Evolutionary conservation across 2,113 vertebrate genomes (phyloP).

Genomic region (Rattus norvegicus): GRCr8 NC_086024.1:68789501-68790000

Average conservation of each 20-base stretch:
- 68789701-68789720: conserved; percentile 4
- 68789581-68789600: conserved; percentile 78
- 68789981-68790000: neutral
- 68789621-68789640: conserved; percentile 50
- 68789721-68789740: neutral
- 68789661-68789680: conserved; percentile 73
- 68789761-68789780: conserved; percentile 24
- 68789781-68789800: conserved; percentile 31
- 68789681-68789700: conserved; percentile 59
- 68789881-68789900: neutral
- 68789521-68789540: conserved; percentile 73
- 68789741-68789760: conserved; percentile 57
- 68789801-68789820: conserved; percentile 32
- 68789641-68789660: conserved; percentile 63
- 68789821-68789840: conserved; percentile 32
- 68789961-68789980: conserved; percentile 35
- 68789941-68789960: neutral
- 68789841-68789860: neutral
- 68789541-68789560: conserved; percentile 83
- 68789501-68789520: conserved; percentile 78
- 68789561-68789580: conserved; percentile 73
- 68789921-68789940: neutral
- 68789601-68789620: conserved; percentile 61
- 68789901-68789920: neutral
- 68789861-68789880: neutral